These are phyloP conservation scores for Brachypalpus laphriformis DNA, from an alignment of 2,888 invertebrate species.

Conservation along the genomic window DNA sequence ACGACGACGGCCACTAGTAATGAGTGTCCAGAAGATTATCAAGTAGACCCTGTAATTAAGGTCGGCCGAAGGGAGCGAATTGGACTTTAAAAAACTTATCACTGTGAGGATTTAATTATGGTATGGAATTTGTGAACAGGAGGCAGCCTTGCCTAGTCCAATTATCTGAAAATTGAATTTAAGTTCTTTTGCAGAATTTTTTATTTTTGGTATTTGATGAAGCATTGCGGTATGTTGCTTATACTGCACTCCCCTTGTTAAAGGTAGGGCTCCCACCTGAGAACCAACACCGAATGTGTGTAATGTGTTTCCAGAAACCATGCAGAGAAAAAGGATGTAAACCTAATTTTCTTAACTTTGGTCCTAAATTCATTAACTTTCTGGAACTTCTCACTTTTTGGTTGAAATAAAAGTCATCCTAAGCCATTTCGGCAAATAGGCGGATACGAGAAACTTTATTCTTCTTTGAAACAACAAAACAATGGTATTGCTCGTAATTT, in stretches of 20 bases:
- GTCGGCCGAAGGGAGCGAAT: conserved; percentile 51
- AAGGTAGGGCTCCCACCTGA: too few species aligned
- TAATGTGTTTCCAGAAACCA: too few species aligned
- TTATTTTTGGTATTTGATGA: neutral
- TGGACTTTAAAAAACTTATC: conserved; percentile 78
- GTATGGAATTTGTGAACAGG: conserved; percentile 52
- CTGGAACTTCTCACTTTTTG: conserved; percentile 50
- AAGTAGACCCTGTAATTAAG: conserved; percentile 71
- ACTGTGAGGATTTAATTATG: conserved; percentile 82
- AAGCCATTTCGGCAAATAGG: conserved; percentile 56
- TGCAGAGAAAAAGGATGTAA: conserved; percentile 52
- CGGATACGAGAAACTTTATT: conserved; percentile 50
- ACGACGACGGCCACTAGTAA: conserved; percentile 41
- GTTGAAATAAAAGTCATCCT: conserved; percentile 43
- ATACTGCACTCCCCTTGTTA: too few species aligned
- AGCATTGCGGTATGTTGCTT: neutral
- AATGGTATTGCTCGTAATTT: conserved; percentile 66
- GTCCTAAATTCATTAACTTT: conserved; percentile 71
- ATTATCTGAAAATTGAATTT: conserved; percentile 52
- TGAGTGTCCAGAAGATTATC: conserved; percentile 73
- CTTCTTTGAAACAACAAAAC: conserved; percentile 34
- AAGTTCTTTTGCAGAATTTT: neutral
- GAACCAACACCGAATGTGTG: too few species aligned
- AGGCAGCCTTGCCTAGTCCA: neutral
- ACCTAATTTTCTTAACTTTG: conserved; percentile 68